A percentile compares a stretch with the other conserved stretches of the same genome.
These are phyloP conservation scores for Candidula unifasciata DNA, from an alignment of 2,888 invertebrate species.

Conservation along the genomic window DNA sequence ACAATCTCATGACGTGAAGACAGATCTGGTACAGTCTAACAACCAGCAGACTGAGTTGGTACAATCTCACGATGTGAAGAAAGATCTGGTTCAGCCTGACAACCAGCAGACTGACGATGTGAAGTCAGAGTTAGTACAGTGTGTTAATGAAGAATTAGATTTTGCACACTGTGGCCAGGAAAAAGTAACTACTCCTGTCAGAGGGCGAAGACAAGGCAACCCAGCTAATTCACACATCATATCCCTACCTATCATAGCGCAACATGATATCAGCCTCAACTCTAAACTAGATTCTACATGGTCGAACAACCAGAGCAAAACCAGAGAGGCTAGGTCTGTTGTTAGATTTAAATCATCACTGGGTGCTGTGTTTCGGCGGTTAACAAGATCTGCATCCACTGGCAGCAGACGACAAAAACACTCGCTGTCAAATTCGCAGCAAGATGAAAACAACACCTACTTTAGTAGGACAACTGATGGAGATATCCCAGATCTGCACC, in stretches of 20 bases:
- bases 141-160: too few relatives aligned
- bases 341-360: conserved; percentile 26
- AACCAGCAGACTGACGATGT: too few relatives aligned
- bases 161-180: too few relatives aligned
- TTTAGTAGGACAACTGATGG: too few relatives aligned
- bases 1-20: too few relatives aligned
- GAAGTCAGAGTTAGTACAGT: too few relatives aligned
- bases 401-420: conserved; percentile 17
- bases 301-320: background rate
- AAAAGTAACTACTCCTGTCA: too few relatives aligned
- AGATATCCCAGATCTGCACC: too few relatives aligned
- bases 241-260: conserved; percentile 41
- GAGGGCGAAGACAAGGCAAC: background rate
- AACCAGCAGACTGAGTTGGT: too few relatives aligned
- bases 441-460: background rate
- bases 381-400: conserved; percentile 48
- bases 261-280: conserved; percentile 10
- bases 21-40: too few relatives aligned
- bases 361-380: conserved; percentile 29
- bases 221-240: conserved; percentile 12
- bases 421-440: background rate
- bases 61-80: too few relatives aligned
- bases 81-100: too few relatives aligned
- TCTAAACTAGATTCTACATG: background rate
- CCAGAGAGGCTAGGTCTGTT: background rate